A percentile compares a stretch with the other conserved stretches of the same genome.
Conservation (phyloP, 2,797 vertebrate genomes). For the Ciconia nigra region DNA sequence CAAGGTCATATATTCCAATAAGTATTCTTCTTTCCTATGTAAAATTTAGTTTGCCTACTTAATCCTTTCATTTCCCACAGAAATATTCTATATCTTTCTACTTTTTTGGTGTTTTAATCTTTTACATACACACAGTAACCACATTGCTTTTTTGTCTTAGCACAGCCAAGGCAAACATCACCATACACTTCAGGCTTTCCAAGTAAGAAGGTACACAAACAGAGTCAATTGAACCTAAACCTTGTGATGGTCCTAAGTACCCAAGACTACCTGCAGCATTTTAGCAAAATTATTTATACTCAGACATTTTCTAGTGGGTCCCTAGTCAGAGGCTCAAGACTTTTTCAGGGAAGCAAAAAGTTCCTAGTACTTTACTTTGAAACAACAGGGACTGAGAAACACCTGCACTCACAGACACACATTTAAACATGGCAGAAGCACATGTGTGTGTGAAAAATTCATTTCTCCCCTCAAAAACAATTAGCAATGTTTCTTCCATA, state of each 20-base stretch:
- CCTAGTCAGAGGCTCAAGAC: neutral
- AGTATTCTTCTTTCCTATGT: neutral
- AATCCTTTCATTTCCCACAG: neutral
- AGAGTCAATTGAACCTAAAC: neutral
- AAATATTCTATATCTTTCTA: neutral
- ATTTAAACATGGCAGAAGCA: neutral
- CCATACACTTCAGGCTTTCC: neutral
- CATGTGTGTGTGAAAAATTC: neutral
- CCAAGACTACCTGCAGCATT: neutral
- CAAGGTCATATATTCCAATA: neutral
- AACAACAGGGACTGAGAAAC: neutral
- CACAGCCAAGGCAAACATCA: neutral
- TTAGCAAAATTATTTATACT: neutral
- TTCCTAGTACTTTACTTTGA: neutral
- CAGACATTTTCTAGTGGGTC: neutral
- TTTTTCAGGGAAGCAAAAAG: neutral
- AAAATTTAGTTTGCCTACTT: neutral
- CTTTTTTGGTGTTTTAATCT: neutral
- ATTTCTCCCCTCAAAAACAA: neutral
- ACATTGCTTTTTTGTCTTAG: neutral
- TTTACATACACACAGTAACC: neutral
- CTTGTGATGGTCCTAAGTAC: neutral
- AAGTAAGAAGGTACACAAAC: neutral
- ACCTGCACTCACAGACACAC: neutral
- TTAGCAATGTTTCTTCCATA: neutral